phyloP scores from a whole-genome alignment of 2,888 invertebrate species.

The Ctena decussata region DNA sequence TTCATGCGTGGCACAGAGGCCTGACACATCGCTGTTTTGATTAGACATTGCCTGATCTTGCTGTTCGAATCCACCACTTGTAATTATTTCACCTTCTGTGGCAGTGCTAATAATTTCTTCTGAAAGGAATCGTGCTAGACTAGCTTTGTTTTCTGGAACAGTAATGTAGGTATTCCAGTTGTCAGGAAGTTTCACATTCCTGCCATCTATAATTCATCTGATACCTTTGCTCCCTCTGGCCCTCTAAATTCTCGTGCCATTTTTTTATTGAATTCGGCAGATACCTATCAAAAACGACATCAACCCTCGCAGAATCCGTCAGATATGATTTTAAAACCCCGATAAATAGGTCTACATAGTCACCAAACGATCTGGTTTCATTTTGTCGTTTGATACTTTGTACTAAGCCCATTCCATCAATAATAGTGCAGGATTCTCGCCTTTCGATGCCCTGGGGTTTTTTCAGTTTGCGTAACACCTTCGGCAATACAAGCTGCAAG shows the following conservation, averaged over 20 bases:
- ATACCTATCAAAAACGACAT: conserved; percentile 3
- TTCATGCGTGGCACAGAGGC: neutral
- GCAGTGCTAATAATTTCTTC: neutral
- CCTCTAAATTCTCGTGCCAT: neutral
- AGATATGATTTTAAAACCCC: neutral
- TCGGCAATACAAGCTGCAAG: neutral
- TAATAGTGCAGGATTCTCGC: neutral
- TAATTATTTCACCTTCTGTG: neutral
- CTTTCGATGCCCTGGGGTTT: neutral
- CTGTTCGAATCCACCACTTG: neutral
- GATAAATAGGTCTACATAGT: neutral
- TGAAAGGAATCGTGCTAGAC: too few relatives aligned
- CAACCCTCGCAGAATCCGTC: neutral
- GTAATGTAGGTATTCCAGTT: neutral
- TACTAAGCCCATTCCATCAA: neutral
- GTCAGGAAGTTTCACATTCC: neutral
- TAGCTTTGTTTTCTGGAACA: neutral
- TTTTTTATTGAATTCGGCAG: neutral
- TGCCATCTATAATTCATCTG: neutral
- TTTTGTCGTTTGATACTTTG: neutral
- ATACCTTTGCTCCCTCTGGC: neutral
- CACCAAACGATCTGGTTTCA: neutral
- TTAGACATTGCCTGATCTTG: neutral
- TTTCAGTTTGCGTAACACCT: neutral
- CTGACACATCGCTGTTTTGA: neutral